Conservation (phyloP, 2,113 vertebrate genomes). For the Notothenia rossii region DNA sequence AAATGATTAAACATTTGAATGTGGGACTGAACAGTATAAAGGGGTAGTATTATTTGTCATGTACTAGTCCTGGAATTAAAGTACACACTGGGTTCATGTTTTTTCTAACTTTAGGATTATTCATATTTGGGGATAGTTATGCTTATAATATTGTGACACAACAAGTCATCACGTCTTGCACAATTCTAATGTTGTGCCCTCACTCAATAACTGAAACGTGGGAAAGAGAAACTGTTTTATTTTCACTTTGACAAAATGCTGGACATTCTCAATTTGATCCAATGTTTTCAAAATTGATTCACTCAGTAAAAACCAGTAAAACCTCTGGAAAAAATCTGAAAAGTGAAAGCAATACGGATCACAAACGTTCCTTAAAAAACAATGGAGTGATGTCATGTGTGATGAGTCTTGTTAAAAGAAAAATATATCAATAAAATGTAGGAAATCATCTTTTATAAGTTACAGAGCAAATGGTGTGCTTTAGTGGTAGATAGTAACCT, state of each 20-base stretch:
- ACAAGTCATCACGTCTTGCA: neutral
- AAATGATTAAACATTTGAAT: neutral
- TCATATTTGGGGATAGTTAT: neutral
- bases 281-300: neutral
- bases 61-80: neutral
- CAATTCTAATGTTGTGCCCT: neutral
- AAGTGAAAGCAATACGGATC: neutral
- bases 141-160: neutral
- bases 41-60: neutral
- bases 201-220: neutral
- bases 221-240: neutral
- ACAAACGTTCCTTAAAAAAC: too few relatives aligned
- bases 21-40: neutral
- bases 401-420: neutral
- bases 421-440: neutral
- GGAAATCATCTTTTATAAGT: neutral
- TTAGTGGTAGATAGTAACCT: neutral
- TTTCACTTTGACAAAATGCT: neutral
- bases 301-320: neutral
- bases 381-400: neutral
- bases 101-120: neutral
- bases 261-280: neutral
- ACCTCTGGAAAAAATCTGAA: neutral
- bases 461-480: neutral
- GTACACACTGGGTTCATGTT: neutral